Percentiles rank a stretch among this genome's conserved stretches.
Conservation (phyloP, 1,140 invertebrate species). For the Reticulitermes speratus region DNA sequence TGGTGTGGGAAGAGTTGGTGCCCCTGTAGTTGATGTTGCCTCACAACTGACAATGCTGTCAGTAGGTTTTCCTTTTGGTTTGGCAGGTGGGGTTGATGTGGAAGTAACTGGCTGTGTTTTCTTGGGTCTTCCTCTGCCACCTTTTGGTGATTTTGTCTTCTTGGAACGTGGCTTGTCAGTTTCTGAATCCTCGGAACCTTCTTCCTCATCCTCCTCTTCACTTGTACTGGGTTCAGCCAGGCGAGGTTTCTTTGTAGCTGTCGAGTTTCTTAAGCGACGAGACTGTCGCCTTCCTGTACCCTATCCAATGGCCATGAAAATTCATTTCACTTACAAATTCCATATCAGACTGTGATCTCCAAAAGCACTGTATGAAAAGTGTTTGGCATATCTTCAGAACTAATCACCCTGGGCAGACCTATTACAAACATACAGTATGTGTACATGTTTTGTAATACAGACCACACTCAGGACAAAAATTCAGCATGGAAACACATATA, state of each 20-base stretch:
- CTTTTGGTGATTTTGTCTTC: neutral
- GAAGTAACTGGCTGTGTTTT: slow-evolving; percentile 2
- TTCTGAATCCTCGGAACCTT: slow-evolving; percentile 47
- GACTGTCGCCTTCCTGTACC: slow-evolving; percentile 33
- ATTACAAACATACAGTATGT: too few relatives aligned
- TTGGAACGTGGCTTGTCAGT: slow-evolving; percentile 32
- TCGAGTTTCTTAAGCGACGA: slow-evolving; percentile 47
- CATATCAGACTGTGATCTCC: too few relatives aligned
- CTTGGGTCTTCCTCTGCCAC: neutral
- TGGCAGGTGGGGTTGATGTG: neutral
- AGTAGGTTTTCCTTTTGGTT: slow-evolving; percentile 33
- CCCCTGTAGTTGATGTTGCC: slow-evolving; percentile 30
- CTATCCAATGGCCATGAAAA: neutral
- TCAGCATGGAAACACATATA: too few relatives aligned
- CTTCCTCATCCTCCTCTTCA: slow-evolving; percentile 50
- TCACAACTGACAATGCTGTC: slow-evolving; percentile 39
- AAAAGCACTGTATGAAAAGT: too few relatives aligned
- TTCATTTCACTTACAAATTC: too few relatives aligned
- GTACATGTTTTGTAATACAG: too few relatives aligned
- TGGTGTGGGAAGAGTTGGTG: slow-evolving; percentile 12
- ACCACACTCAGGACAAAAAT: too few relatives aligned
- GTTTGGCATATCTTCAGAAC: too few relatives aligned
- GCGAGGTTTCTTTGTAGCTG: slow-evolving; percentile 45
- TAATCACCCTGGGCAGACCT: too few relatives aligned
- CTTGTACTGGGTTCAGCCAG: slow-evolving; percentile 31